A percentile compares a stretch with the other conserved stretches of the same genome.
phyloP scores from a whole-genome alignment of 2,113 vertebrate genomes.

The Oplegnathus fasciatus region DNA sequence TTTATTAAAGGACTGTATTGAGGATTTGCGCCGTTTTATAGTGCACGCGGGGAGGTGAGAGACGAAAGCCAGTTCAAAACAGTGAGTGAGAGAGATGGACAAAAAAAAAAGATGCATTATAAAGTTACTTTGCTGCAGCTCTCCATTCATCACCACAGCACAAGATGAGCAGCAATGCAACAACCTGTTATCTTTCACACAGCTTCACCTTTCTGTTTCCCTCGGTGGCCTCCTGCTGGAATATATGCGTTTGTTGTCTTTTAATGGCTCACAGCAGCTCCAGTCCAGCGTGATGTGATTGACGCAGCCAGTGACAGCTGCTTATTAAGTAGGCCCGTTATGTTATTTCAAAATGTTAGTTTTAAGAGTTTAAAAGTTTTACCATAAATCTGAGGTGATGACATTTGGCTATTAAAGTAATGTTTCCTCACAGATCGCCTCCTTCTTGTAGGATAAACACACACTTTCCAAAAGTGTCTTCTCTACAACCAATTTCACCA shows the following conservation, averaged over 20 bases:
- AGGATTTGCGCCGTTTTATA: neutral
- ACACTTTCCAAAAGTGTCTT: neutral
- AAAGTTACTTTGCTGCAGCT: slow-evolving; percentile 16
- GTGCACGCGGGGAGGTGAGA: slow-evolving; percentile 1
- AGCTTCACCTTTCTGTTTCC: slow-evolving; percentile 1
- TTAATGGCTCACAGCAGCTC: slow-evolving; percentile 38
- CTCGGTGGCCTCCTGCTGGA: slow-evolving; percentile 19
- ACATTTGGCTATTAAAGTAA: neutral
- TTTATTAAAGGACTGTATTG: neutral
- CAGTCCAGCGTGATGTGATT: slow-evolving; percentile 12
- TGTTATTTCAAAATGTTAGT: too few species aligned
- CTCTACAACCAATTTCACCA: neutral
- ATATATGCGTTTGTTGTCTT: slow-evolving; percentile 18
- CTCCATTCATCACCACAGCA: neutral
- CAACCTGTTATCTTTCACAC: slow-evolving; percentile 11
- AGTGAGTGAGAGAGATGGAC: neutral
- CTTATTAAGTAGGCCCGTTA: slow-evolving; percentile 9
- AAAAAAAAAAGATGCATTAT: slow-evolving; percentile 37
- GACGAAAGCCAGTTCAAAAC: neutral
- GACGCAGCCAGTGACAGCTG: slow-evolving; percentile 11
- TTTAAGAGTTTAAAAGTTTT: slow-evolving; percentile 12
- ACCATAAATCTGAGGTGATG: neutral
- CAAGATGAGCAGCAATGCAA: neutral
- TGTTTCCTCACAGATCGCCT: neutral
- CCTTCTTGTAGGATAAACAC: slow-evolving; percentile 2